Evolutionary conservation across 2,113 vertebrate genomes (phyloP), one percentile per base, ranked within the genome.

Genomic region (Lasiurus borealis): DNA sequence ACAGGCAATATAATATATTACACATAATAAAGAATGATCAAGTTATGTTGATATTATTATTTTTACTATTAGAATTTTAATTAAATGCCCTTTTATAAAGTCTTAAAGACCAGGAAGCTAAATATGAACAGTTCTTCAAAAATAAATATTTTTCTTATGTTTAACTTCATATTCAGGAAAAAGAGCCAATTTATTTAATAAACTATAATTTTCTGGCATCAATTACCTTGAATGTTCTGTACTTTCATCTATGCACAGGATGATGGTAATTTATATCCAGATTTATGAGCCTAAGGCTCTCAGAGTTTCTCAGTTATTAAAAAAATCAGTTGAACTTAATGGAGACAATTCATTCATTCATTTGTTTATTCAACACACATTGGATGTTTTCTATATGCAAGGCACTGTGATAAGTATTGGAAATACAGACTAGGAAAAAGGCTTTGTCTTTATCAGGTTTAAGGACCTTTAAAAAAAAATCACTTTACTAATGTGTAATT

Each of bases 201-300:
- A 95, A 75, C 34, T 90, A 40, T 72, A 91, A 90, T 46, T 95
- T 90, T 72, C 75, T 97, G 88, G 90, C 90, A 93, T 84, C 77
- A 69, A 50, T 72, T 76, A 76, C 18, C 14, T 81, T 90, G 81
- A 96, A 85, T 90, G 31, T 95, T 94, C 90, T 81, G n/a, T 92
- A 87, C 54, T 85, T 92, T 54, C 34, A 69, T 90, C 66, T 94
- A 82, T 77, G 71, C 29, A 90, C 88, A 91, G n/a, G 29, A 90
- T 80, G 48, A 81, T 77, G 44, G 13, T 76, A 80, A 81, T 88
- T 95, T 82, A 84, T 59, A n/a, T 66, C 5, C 44, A 48, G 44
- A 85, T 91, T 88, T 48, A 88, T 84, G 4, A 90, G 52, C 54
- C 50, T 88, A 87, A 81, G 11, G 16, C 6, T 68, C 3, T 75